Base-by-base conservation (phyloP, 2,797 vertebrate genomes). In the Meda fulgida region DNA sequence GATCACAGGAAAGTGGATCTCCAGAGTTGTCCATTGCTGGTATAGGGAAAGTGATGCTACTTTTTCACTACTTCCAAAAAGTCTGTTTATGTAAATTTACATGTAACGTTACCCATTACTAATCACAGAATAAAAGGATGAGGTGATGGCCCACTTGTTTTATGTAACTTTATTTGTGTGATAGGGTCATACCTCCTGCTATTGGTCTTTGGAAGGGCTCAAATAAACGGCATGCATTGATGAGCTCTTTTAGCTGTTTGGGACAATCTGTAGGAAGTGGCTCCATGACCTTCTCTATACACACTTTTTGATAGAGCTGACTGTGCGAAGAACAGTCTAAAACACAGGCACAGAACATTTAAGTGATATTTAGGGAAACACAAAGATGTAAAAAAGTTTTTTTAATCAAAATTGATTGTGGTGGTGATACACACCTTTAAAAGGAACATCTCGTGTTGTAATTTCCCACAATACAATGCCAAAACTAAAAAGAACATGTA, bases 391-490 rank as follows among this genome's bases (percentile, higher is more conserved):
- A 31, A 67, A 46, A 60, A 6, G 13, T 26, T n/a, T 14, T 2
- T 55, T 55, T 23, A 0, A 26, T 11, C 18, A 46, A 26, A 23
- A 66, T 11, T 34, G 7, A 66, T 81, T 26, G 9, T 71, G 19
- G 19, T 60, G 78, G 13, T n/a, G 38, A 66, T 40, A 83, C 86
- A 89, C 89, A 23, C 97, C 97, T 93, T 95, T 89, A 91, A 96
- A 97, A 0, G 96, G 97, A 80, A 86, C 91, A 81, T 92, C 92
- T 36, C 94, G 93, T 13, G 95, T 97, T 16, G 91, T 91, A 0
- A 98, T 93, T 92, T 98, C 97, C 96, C 96, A 97, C 89, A 98
- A 90, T 73, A 98, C 96, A 4, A 98, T 94, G 23, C 97, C 97
- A 8, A 98, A 96, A 90, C 97, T 97, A 92, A 86, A 91, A 92